These are phyloP conservation scores for Todus mexicanus DNA, from an alignment of 2,797 vertebrate genomes.

Conservation along the genomic window DNA sequence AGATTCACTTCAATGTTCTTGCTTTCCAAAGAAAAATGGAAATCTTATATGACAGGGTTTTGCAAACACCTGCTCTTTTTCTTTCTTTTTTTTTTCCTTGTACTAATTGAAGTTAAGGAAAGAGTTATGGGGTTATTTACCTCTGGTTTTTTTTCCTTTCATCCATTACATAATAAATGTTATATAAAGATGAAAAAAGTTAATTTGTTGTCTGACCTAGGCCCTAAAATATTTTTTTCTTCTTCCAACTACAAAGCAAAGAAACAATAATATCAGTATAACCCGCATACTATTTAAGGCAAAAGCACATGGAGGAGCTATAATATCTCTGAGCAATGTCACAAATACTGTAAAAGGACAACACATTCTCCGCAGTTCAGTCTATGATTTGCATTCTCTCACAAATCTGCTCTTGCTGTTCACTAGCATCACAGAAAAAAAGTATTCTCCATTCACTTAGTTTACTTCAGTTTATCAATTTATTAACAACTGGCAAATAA, in stretches of 20 bases:
- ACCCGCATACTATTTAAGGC: not conserved
- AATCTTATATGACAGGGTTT: not conserved
- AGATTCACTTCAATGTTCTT: not conserved
- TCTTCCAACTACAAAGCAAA: not conserved
- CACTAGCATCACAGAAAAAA: not conserved
- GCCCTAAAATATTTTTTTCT: not conserved
- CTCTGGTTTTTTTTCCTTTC: not conserved
- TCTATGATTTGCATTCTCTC: not conserved
- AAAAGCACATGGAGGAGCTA: not conserved
- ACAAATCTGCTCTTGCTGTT: not conserved
- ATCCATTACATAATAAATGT: not conserved
- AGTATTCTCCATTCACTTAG: not conserved
- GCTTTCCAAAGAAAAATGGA: constrained; percentile 16
- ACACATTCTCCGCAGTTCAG: not conserved
- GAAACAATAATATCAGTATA: not conserved
- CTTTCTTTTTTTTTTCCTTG: not conserved
- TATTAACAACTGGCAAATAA: not conserved
- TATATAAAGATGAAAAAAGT: not conserved
- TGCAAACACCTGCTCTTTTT: not conserved
- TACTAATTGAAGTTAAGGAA: not conserved
- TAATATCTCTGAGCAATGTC: not conserved
- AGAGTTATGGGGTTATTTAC: not conserved
- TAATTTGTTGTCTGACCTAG: not conserved
- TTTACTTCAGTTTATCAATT: not conserved
- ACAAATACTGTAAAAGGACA: not conserved